Evolutionary conservation across 2,797 vertebrate species (phyloP).

Genomic region (Pyrocephalus nanus): DNA sequence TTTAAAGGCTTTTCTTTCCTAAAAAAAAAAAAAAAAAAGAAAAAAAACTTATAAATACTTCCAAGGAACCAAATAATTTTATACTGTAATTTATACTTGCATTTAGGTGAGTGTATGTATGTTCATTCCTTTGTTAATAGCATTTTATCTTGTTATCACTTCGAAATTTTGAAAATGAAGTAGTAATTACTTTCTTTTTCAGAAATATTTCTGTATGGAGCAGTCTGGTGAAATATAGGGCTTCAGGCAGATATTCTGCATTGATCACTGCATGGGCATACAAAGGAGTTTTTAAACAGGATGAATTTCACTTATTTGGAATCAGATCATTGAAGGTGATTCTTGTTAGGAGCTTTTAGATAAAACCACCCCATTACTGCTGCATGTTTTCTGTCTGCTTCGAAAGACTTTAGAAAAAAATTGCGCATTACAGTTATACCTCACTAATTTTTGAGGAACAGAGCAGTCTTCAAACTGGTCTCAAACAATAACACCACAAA

Average conservation of each 20-base stretch:
- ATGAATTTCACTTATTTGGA: neutral
- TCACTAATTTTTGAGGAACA: constrained; percentile 28
- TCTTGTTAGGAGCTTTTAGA: constrained; percentile 61
- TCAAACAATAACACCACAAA: neutral
- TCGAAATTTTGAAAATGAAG: neutral
- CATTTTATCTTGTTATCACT: neutral
- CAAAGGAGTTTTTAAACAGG: neutral
- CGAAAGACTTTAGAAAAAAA: constrained; percentile 40
- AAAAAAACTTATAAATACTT: neutral
- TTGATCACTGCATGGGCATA: neutral
- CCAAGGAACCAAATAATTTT: neutral
- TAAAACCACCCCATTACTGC: constrained; percentile 22
- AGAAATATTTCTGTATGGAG: neutral
- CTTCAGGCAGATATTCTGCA: neutral
- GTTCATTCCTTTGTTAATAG: neutral
- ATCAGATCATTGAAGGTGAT: constrained; percentile 17
- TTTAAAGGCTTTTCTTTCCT: neutral
- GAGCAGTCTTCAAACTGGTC: constrained; percentile 1
- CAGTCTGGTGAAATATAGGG: neutral
- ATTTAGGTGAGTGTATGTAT: neutral
- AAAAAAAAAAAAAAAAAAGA: neutral
- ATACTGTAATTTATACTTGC: neutral
- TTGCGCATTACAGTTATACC: neutral
- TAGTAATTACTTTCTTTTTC: neutral
- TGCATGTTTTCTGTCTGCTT: constrained; percentile 38